Conservation (phyloP, 2,888 invertebrate species). For the Pheosia tremula region DNA sequence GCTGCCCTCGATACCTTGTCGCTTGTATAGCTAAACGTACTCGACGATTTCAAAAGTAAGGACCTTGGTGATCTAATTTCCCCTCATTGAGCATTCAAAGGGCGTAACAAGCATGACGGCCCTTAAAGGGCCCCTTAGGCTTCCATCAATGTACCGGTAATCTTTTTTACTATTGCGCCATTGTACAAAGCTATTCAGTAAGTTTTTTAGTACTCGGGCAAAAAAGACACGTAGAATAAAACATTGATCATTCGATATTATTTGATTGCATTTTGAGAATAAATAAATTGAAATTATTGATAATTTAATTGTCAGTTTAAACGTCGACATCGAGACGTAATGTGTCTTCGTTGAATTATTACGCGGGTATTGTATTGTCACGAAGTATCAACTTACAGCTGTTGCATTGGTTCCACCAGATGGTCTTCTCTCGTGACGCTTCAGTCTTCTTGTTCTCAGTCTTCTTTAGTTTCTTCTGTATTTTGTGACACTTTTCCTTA, state of each 20-base stretch:
- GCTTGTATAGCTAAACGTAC: slow-evolving; percentile 63
- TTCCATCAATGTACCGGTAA: slow-evolving; percentile 48
- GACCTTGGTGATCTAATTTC: slow-evolving; percentile 82
- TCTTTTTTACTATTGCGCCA: slow-evolving; percentile 31
- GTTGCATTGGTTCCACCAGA: slow-evolving; percentile 82
- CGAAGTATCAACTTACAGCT: slow-evolving; percentile 64
- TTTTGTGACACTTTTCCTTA: slow-evolving; percentile 76
- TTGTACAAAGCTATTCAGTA: slow-evolving; percentile 14
- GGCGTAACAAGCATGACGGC: slow-evolving; percentile 74
- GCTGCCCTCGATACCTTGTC: slow-evolving; percentile 69
- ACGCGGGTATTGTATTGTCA: neutral
- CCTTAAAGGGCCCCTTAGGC: slow-evolving; percentile 69
- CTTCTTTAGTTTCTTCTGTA: slow-evolving; percentile 80
- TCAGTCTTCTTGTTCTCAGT: slow-evolving; percentile 69
- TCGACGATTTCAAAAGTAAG: slow-evolving; percentile 77
- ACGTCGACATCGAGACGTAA: slow-evolving; percentile 5
- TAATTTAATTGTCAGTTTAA: slow-evolving; percentile 15
- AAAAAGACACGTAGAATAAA: slow-evolving; percentile 1
- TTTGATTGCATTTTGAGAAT: slow-evolving; percentile 9
- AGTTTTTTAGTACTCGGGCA: slow-evolving; percentile 7
- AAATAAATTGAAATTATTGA: slow-evolving; percentile 20
- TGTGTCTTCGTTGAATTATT: slow-evolving; percentile 10
- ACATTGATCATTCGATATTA: slow-evolving; percentile 3
- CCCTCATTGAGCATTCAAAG: slow-evolving; percentile 81
- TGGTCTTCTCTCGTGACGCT: slow-evolving; percentile 67